Base-by-base conservation (phyloP, 2,797 vertebrate genomes). In the Sebastes goodei region DNA sequence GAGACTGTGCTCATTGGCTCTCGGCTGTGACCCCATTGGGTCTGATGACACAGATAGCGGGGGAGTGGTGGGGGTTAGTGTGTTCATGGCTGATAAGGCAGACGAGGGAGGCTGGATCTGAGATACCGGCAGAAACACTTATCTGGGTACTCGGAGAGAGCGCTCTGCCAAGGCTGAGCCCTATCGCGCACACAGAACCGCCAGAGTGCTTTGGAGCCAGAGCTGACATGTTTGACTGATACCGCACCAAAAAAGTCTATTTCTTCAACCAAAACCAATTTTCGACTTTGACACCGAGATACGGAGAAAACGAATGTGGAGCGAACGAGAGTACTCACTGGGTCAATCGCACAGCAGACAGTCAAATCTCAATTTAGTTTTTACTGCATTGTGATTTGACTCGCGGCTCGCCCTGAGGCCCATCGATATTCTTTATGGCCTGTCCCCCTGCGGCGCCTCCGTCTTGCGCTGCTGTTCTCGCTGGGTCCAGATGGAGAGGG, bases 41-140 rank as follows among this genome's bases (percentile, higher is more conserved):
- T 94, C 89, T 62, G 91, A 95, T 95, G 94, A 91, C 93, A 94
- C 80, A 85, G 93, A 95, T 95, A 94, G 80, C 2, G 8, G 80
- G 61, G 84, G 79, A 80, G 71, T 71, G 89, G 84, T 76, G 86
- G 90, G 86, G 89, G 90, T 76, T 88, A 66, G 93, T 84, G 94
- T 96, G 96, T 93, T 91, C 68, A 5, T 3, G 72, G 81, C 92
- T 92, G 95, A 96, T 96, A 96, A 95, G 93, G 80, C 75, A 30
- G 77, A 83, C 14, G 71, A 42, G 72, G 78, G 84, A 84, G 83
- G 81, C 84, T 81, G 86, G 75, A 90, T 92, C 74, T 57, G 80
- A 87, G 90, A 95, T 86, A 87, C 84, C 49, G 42, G 79, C 76
- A 80, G 69, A 86, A 79, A 86, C 83, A 89, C 86, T 89, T 90